phyloP scores from a whole-genome alignment of 1,140 invertebrate genomes.

The Drosophila repletoides region DNA sequence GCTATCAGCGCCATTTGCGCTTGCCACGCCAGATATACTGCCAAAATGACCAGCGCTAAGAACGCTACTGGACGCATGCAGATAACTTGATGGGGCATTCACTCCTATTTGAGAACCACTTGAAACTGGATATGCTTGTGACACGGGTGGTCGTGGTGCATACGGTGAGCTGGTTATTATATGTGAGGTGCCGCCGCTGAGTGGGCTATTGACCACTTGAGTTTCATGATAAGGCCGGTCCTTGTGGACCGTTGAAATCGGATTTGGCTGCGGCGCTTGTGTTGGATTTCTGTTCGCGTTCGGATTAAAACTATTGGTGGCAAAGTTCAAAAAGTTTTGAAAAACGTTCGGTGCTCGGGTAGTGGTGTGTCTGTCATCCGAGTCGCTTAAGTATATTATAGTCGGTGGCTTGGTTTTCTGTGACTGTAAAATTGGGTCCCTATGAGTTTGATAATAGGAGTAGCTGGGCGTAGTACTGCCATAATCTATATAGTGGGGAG shows the following conservation, averaged over 20 bases:
- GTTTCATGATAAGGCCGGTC: constrained; percentile 49
- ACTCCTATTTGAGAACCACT: constrained; percentile 46
- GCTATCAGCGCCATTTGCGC: constrained; percentile 71
- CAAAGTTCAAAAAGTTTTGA: constrained; percentile 69
- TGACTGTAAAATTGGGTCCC: constrained; percentile 19
- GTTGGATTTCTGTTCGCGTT: constrained; percentile 43
- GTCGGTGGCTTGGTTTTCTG: constrained; percentile 75
- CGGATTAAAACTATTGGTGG: constrained; percentile 58
- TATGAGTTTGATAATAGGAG: constrained; percentile 39
- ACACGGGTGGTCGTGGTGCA: constrained; percentile 27
- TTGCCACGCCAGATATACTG: constrained; percentile 68
- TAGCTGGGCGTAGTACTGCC: constrained; percentile 57
- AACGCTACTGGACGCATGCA: constrained; percentile 68
- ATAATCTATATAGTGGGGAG: constrained; percentile 54
- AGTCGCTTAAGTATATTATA: constrained; percentile 74
- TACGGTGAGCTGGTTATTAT: constrained; percentile 19
- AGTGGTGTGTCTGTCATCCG: constrained; percentile 56
- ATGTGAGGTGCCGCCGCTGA: constrained; percentile 25
- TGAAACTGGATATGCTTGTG: constrained; percentile 40
- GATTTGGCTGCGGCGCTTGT: constrained; percentile 23
- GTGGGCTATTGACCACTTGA: constrained; percentile 44
- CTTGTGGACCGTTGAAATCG: constrained; percentile 31
- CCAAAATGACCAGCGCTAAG: constrained; percentile 63
- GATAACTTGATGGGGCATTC: constrained; percentile 33
- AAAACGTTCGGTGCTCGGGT: constrained; percentile 67